phyloP scores from a whole-genome alignment of 2,113 vertebrate genomes.

The Cyanocitta stelleri region DNA sequence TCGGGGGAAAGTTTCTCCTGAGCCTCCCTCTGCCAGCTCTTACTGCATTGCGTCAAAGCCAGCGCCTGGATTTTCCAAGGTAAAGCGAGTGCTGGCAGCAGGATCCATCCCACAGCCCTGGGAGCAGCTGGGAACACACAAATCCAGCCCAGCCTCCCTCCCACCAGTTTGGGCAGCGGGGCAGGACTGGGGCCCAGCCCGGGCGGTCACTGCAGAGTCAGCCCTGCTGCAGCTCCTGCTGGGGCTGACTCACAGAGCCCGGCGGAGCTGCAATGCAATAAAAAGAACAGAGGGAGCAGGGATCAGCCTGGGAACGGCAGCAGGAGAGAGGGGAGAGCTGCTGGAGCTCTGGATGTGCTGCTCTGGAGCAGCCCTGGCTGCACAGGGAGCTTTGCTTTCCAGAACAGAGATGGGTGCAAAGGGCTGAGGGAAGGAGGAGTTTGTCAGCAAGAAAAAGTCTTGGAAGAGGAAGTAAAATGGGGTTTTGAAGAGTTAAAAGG shows the following conservation, averaged over 20 bases:
- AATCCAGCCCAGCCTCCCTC: fast-evolving
- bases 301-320: fast-evolving
- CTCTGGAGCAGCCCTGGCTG: not conserved
- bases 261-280: not conserved
- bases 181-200: not conserved
- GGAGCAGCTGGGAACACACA: not conserved
- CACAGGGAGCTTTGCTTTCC: fast-evolving
- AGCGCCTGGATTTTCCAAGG: not conserved
- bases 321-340: not conserved
- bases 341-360: fast-evolving
- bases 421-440: not conserved
- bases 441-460: fast-evolving
- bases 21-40: not conserved
- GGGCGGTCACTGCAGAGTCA: not conserved
- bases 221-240: not conserved
- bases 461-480: fast-evolving
- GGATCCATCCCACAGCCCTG: not conserved
- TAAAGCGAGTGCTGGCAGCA: not conserved
- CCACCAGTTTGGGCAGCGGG: not conserved
- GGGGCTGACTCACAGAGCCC: not conserved
- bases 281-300: not conserved
- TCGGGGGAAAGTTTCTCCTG: not conserved
- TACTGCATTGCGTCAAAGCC: slow-evolving; percentile 64
- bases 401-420: fast-evolving
- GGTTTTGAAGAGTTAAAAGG: not conserved